A percentile compares a stretch with the other conserved stretches of the same genome.
These are phyloP conservation scores for Anolis sagrei DNA, from an alignment of 2,113 vertebrate genomes.

Conservation along the genomic window DNA sequence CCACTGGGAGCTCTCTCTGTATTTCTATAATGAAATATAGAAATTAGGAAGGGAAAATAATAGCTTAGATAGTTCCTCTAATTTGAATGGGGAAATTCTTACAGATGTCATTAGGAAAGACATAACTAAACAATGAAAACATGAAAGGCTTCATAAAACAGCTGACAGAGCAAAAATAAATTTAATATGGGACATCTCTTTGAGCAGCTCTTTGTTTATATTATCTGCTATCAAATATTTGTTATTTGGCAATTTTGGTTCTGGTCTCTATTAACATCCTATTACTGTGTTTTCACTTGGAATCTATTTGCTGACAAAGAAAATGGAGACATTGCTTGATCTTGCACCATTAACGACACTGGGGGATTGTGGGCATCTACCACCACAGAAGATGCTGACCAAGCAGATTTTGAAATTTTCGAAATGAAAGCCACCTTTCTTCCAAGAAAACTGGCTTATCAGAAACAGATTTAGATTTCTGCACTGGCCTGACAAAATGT, in stretches of 20 bases:
- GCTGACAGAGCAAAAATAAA: constrained; percentile 81
- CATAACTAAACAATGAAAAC: constrained; percentile 5
- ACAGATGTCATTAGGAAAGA: constrained; percentile 37
- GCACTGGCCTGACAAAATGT: background rate
- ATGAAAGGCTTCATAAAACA: constrained; percentile 65
- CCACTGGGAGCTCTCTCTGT: too few species aligned
- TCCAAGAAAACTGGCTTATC: background rate
- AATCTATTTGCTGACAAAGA: constrained; percentile 48
- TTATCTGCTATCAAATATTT: constrained; percentile 64
- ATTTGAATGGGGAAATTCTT: constrained; percentile 27
- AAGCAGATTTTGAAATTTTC: background rate
- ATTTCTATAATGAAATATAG: background rate
- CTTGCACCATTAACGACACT: rapidly evolving
- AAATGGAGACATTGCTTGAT: constrained; percentile 23
- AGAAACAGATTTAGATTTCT: constrained; percentile 13
- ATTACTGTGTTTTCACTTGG: constrained; percentile 67
- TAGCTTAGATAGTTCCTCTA: background rate
- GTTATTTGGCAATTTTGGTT: constrained; percentile 48
- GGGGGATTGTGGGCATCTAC: constrained; percentile 7
- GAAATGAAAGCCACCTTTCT: constrained; percentile 2
- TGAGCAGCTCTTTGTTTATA: constrained; percentile 74
- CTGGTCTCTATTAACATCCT: constrained; percentile 65
- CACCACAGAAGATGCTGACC: background rate
- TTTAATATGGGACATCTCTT: constrained; percentile 83
- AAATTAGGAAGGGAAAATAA: background rate